Base-by-base conservation (phyloP, 2,113 vertebrate genomes). In the Oophaga pumilio region DNA sequence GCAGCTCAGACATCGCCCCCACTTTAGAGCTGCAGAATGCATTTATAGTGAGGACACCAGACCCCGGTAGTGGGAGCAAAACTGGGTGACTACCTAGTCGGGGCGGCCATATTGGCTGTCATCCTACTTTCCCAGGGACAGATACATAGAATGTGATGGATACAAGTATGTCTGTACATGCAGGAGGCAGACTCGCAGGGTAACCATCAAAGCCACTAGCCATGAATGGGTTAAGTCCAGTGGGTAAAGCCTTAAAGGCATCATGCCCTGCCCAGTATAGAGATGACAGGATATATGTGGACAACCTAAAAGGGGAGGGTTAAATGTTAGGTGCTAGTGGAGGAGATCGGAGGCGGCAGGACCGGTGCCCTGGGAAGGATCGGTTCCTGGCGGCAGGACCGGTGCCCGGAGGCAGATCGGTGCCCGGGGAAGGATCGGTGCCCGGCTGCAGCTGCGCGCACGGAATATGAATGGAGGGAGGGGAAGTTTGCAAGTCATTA, bases 401-500 rank as follows among this genome's bases (percentile, higher is more conserved):
- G 8, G 12, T 14, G 49, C 11, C 28, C 69, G n/a, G 68, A 2
- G 2, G 11, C 71, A 43, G 66, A 52, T 43, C n/a, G n/a, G n/a
- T n/a, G n/a, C n/a, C n/a, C n/a, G n/a, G n/a, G n/a, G 57, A 59
- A 81, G 18, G 59, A 81, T 64, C 28, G 33, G 9, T 4, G 57
- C n/a, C 14, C 50, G 15, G 52, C 74, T 52, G 62, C 60, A 69
- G 81, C 11, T n/a, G 81, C 28, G 56, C 78, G 66, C 59, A 59
- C 50, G 59, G 17, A n/a, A 13, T 82, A 88, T 88, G 86, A 88
- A 88, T 88, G 86, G 86, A 82, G 43, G 69, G 79, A 62, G 86
- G 86, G 73, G 80, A 83, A 84, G 71, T 88, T 77, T 88, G 87
- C 87, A 76, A 88, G 87, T 88, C 87, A 88, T 88, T 88, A 84